Evolutionary conservation across 1,140 invertebrate species (phyloP), one percentile per base, ranked within the genome.

Genomic region (Drosophila orosa): DNA sequence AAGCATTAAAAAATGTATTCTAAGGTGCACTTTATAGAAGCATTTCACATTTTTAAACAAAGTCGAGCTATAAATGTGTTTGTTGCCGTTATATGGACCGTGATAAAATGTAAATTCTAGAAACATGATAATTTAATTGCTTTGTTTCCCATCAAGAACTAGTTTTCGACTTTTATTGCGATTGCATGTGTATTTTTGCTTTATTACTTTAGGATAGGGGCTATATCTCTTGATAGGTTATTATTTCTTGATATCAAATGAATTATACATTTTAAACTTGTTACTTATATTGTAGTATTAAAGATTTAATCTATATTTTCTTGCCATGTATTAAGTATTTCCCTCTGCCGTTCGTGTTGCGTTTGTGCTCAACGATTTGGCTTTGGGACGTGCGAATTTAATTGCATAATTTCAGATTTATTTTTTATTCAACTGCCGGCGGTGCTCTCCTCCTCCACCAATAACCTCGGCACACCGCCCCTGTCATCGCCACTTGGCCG

Each of bases 401-500:
- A 86, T 79, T 87, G 83, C 67, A 87, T 79, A 76, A 79, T 83
- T 83, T 86, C 52, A 72, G 79, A 83, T 87, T 83, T 87, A 83
- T 87, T 79, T 87, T 87, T 82, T 69, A 73, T 87, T 68, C 44
- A 74, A 71, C 69, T 75, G 39, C 17, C 19, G 29, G 3, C 19
- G 17, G 7, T 10, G 17, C 12, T 5, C 15, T 15, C 25, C 58
- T 5, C 29, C 8, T 8, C 7, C 17, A 24, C 6, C 13, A n/a
- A 40, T 19, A 10, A 3, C 8, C 37, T 12, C 42, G 10, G 12
- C 0, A 5, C n/a, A n/a, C 22, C 31, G 1, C 19, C 24, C 33
- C 15, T 71, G 63, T 45, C 31, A 57, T 56, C 52, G 24, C 29
- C 65, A 25, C 27, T 33, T 42, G 62, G 42, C 47, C 48, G 44